Evolutionary conservation across 2,113 vertebrate genomes (phyloP).

Genomic region (Gallinago media): DNA sequence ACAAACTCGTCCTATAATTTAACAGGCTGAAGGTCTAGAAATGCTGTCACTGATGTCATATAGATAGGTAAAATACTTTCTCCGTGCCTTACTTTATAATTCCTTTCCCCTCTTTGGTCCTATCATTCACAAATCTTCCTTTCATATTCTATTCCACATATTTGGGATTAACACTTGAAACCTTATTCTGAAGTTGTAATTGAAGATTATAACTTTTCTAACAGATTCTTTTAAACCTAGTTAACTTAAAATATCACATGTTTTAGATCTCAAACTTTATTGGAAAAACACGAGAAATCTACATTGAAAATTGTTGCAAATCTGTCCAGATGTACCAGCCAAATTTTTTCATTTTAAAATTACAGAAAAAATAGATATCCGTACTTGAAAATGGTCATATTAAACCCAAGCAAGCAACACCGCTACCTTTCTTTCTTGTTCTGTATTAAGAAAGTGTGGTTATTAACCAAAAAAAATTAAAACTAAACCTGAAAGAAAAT

Average conservation of each 20-base stretch:
- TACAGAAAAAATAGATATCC: neutral
- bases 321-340: accelerated
- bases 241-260: neutral
- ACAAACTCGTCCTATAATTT: accelerated
- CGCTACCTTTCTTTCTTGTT: accelerated
- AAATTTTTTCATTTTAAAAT: neutral
- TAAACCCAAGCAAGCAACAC: neutral
- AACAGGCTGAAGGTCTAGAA: neutral
- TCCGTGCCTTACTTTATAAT: neutral
- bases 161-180: neutral
- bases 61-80: neutral
- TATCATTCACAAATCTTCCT: neutral
- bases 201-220: neutral
- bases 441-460: neutral
- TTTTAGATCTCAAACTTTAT: neutral
- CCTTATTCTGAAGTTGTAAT: neutral
- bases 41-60: neutral
- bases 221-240: neutral
- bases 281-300: neutral
- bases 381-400: neutral
- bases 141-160: neutral
- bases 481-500: neutral
- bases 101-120: neutral
- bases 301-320: neutral
- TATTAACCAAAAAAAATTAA: neutral